Base-by-base conservation (phyloP, 2,888 invertebrate species). In the Caenorhabditis sinica region DNA sequence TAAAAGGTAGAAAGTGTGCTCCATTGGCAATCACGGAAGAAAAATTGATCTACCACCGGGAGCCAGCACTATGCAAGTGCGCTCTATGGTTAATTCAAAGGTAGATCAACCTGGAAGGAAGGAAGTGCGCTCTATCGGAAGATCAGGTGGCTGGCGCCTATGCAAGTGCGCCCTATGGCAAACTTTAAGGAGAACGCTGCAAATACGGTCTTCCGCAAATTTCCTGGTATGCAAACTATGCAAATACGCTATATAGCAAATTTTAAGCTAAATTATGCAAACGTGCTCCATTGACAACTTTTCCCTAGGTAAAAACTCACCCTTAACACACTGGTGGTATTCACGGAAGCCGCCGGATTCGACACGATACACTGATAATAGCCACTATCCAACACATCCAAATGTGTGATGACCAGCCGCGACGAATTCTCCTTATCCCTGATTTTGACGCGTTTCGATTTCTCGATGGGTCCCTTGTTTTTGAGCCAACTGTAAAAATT, bases 391-490 rank as follows among this genome's bases (percentile, higher is more conserved):
- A 92, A 87, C 1, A 92, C 92, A 66, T 92, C 91, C 40, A 92
- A 75, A 15, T 91, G 87, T n/a, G 83, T 80, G 58, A 92, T 91
- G 33, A 90, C 88, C 17, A 92, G 83, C 23, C 92, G 89, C 17
- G 91, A 91, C 49, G 88, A 90, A 73, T 79, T 90, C 73, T 92
- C 92, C 60, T 85, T 83, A 23, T 85, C 77, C n/a, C 90, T 86
- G n/a, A 92, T 86, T 45, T 86, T 83, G 20, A 90, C 85, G 51
- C 90, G 80, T 11, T 88, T 86, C 66, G 89, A 89, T 79, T 92
- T 92, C 72, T 92, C 92, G 61, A 92, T 80, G n/a, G 92, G 92
- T 4, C 90, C 92, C 49, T 90, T 85, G 86, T 92, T 92, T 85
- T 82, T 82, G 23, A 85, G 85, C 85, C 85, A 85, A 51, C 85